Evolutionary conservation across 2,113 vertebrate genomes (phyloP).

Genomic region (Buteo buteo): DNA sequence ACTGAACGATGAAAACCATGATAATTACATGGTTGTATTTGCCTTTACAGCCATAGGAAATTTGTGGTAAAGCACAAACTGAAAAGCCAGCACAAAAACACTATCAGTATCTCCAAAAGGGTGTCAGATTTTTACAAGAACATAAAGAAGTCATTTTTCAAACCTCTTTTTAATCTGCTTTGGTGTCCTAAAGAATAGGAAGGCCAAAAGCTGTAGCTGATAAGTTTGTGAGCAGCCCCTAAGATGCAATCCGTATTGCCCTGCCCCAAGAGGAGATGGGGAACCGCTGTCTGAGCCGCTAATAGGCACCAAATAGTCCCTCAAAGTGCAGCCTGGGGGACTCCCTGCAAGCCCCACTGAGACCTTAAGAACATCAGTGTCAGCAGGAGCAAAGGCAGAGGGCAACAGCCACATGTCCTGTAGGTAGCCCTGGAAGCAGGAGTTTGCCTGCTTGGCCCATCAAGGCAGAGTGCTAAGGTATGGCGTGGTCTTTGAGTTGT

Average conservation of each 20-base stretch:
- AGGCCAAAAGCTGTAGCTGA: background rate
- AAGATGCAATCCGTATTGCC: background rate
- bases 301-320: background rate
- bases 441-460: rapidly evolving
- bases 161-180: background rate
- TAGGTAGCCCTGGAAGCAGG: background rate
- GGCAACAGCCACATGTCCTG: background rate
- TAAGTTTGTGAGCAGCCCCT: background rate
- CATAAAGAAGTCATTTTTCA: background rate
- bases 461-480: background rate
- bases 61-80: constrained; percentile 40
- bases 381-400: background rate
- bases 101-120: background rate
- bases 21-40: constrained; percentile 41
- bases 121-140: constrained; percentile 4
- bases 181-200: background rate
- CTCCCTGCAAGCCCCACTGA: background rate
- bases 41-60: constrained; percentile 56
- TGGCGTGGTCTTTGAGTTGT: background rate
- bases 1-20: constrained; percentile 35
- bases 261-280: background rate
- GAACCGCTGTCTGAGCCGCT: background rate
- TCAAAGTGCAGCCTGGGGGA: rapidly evolving
- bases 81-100: constrained; percentile 44
- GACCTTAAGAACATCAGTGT: background rate